Base-by-base conservation (phyloP, 2,797 vertebrate species). In the Girardinus metallicus region DNA sequence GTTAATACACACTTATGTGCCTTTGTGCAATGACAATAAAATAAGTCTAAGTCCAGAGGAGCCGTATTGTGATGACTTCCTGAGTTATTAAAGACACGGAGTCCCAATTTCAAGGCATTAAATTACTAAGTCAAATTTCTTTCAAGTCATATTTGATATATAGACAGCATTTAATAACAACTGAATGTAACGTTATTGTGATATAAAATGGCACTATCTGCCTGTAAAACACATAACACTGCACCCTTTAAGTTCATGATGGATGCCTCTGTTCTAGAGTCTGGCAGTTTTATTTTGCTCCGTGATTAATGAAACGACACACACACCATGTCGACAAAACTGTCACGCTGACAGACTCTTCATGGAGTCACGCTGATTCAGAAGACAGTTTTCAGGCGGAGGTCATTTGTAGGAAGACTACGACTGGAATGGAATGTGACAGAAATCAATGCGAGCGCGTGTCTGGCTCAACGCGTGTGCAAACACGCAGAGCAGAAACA, bases 401-500 rank as follows among this genome's bases (percentile, higher is more conserved):
- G 79, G 29, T 80, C 72, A 73, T 74, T 49, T 60, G 49, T 15
- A 47, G 62, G 70, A 74, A 73, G 3, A 6, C 41, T 51, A 26
- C 66, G 75, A 15, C 60, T 36, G 36, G 3, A 66, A 66, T 79
- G 15, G 87, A 86, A 80, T 78, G 75, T 12, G 74, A 81, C 43
- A 16, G 23, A 60, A 81, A 81, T 72, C 18, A 43, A 21, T 72
- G 47, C 74, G 87, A 77, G 83, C 55, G n/a, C 39, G 74, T n/a
- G 46, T 60, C 4, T 1, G 21, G 64, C 1, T 26, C 44, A 44
- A 29, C 75, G 12, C 78, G 68, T 83, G 85, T 86, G 55, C 66
- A 80, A 80, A 92, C 90, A 90, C 34, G 86, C 74, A 66, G 66
- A 51, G 86, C 74, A 66, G 66, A 51, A 31, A 77, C 71, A 73